Percentiles rank a stretch among this genome's conserved stretches.
phyloP scores from a whole-genome alignment of 2,888 invertebrate genomes.

The Altica lythri region DNA sequence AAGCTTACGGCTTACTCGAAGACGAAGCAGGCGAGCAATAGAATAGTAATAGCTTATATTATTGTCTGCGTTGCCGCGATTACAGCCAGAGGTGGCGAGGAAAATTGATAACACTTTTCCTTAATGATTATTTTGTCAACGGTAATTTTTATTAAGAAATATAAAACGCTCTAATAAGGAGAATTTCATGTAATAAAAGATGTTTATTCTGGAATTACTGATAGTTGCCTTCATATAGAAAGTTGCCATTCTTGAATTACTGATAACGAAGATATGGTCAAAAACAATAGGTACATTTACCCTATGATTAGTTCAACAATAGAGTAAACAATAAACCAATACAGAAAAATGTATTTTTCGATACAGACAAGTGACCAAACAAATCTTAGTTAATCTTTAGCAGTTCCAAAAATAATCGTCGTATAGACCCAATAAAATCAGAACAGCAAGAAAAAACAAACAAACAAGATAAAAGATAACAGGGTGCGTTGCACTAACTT shows the following conservation, averaged over 20 bases:
- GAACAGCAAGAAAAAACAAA: constrained; percentile 38
- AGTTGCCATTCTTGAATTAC: no score
- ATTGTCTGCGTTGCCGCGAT: constrained; percentile 54
- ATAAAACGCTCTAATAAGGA: no score
- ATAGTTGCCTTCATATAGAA: no score
- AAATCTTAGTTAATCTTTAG: constrained; percentile 22
- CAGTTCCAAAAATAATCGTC: constrained; percentile 36
- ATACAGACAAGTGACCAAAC: not conserved
- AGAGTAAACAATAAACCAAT: no score
- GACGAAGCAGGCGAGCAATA: constrained; percentile 50
- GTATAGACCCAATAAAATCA: constrained; percentile 41
- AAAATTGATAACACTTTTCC: constrained; percentile 17
- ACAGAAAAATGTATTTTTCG: no score
- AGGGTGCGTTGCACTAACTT: constrained; percentile 40
- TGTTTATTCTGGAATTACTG: no score
- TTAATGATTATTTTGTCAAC: constrained; percentile 18
- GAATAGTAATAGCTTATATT: constrained; percentile 57
- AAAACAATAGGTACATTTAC: no score
- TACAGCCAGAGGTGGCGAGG: constrained; percentile 39
- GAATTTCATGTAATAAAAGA: not conserved
- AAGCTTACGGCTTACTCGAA: constrained; percentile 50
- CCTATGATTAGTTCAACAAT: no score
- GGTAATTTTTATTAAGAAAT: not conserved
- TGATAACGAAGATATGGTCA: no score
- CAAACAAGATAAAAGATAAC: constrained; percentile 43